A percentile compares a stretch with the other conserved stretches of the same genome.
Evolutionary conservation across 1,140 invertebrate genomes (phyloP).

Genomic region (Littorina saxatilis): DNA sequence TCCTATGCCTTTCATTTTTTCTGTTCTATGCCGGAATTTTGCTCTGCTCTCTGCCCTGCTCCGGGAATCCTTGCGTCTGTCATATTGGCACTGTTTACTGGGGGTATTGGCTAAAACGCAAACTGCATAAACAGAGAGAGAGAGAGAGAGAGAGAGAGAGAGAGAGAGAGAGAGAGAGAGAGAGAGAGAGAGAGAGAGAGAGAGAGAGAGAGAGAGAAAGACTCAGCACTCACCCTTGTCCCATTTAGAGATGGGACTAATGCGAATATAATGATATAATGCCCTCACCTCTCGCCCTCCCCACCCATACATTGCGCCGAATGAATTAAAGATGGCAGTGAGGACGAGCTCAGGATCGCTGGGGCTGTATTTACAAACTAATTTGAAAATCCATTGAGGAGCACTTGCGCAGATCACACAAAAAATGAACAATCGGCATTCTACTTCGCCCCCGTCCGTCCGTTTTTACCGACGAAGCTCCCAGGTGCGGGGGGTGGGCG

Average conservation of each 20-base stretch:
- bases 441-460: neutral
- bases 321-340: constrained; percentile 29
- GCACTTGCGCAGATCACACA: neutral
- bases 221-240: too few species aligned
- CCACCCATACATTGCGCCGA: neutral
- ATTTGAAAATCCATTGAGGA: constrained; percentile 25
- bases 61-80: neutral
- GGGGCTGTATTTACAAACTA: constrained; percentile 30
- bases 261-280: constrained; percentile 41
- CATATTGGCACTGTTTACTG: too few species aligned
- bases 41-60: too few species aligned
- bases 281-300: constrained; percentile 31
- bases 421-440: constrained; percentile 24
- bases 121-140: neutral
- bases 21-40: too few species aligned
- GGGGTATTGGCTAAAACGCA: neutral
- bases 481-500: neutral
- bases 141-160: constrained; percentile 18
- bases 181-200: too few species aligned
- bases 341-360: neutral
- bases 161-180: constrained; percentile 11
- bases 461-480: neutral
- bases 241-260: constrained; percentile 18
- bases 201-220: neutral
- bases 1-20: too few species aligned